Percentiles rank a stretch among this genome's conserved stretches.
phyloP scores from a whole-genome alignment of 1,140 invertebrate species.

The Zaprionus nigranus region DNA sequence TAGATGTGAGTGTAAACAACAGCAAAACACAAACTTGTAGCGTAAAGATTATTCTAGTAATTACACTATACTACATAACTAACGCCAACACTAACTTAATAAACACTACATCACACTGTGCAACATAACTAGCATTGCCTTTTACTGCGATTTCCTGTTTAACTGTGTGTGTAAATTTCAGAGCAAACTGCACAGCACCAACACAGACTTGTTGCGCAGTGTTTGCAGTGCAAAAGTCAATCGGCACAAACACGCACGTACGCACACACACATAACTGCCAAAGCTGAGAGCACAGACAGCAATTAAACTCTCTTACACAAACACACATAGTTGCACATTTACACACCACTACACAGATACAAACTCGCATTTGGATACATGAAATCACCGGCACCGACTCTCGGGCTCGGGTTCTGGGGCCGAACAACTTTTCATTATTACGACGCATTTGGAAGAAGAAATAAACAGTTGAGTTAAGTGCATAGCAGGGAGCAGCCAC shows the following conservation, averaged over 20 bases:
- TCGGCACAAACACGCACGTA: constrained; percentile 15
- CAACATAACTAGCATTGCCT: too few relatives aligned
- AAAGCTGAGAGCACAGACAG: not conserved
- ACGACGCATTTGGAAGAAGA: constrained; percentile 49
- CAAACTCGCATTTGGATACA: constrained; percentile 27
- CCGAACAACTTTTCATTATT: constrained; percentile 33
- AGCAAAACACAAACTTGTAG: too few relatives aligned
- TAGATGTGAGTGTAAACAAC: too few relatives aligned
- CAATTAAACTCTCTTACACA: constrained; percentile 22
- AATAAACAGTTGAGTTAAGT: constrained; percentile 30
- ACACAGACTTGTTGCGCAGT: constrained; percentile 24
- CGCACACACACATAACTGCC: not conserved
- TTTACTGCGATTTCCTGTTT: too few relatives aligned
- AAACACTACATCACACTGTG: too few relatives aligned
- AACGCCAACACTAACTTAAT: not conserved
- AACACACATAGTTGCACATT: not conserved
- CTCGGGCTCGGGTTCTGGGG: not conserved
- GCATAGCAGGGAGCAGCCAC: constrained; percentile 1
- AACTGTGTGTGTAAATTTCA: not conserved
- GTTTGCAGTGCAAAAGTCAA: constrained; percentile 30
- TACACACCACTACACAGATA: constrained; percentile 5
- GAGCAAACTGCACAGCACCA: not conserved
- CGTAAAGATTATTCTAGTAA: too few relatives aligned
- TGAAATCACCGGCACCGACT: constrained; percentile 58
- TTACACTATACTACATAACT: not conserved